Evolutionary conservation across 2,797 vertebrate genomes (phyloP), one percentile per base, ranked within the genome.

Genomic region (Tragopan temminckii): DNA sequence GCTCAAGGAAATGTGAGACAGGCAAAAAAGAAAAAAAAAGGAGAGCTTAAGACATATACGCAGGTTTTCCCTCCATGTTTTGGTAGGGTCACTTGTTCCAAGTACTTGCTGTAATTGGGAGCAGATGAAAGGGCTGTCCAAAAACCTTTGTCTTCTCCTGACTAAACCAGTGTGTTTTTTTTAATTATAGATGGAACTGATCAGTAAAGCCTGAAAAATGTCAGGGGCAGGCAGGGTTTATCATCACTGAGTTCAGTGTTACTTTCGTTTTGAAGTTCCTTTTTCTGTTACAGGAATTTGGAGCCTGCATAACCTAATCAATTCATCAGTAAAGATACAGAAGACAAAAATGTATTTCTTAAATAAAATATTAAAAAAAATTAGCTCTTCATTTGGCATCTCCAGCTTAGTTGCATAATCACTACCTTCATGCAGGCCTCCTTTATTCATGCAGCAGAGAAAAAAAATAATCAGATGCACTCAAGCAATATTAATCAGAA

Each of bases 231-330:
- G n/a, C n/a, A n/a, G n/a, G n/a, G n/a, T n/a, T n/a, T n/a, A n/a
- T n/a, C n/a, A n/a, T n/a, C n/a, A n/a, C 36, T 75, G 59, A 92
- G 52, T 38, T 81, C 59, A 79, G 31, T 4, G 31, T 43, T 89
- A 55, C 61, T n/a, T 48, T 81, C 64, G 43, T 94, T 74, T 64
- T 68, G 72, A 92, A 88, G 53, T 81, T 87, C 85, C 53, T 85
- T 89, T 95, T 38, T 75, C 77, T 58, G 38, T 33, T 85, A 66
- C 89, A 68, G 67, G 75, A 89, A 85, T 77, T 27, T 80, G 84
- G 79, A 95, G 45, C 58, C 69, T 83, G 68, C 27, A 33, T 68
- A 90, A 52, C 84, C 71, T 76, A 78, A 88, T 85, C 76, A 87
- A 48, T 35, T 93, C 25, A 74, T 89, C 78, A 77, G 63, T 88